phyloP scores from a whole-genome alignment of 2,888 invertebrate species.

The Orchesellides sinensis region DNA sequence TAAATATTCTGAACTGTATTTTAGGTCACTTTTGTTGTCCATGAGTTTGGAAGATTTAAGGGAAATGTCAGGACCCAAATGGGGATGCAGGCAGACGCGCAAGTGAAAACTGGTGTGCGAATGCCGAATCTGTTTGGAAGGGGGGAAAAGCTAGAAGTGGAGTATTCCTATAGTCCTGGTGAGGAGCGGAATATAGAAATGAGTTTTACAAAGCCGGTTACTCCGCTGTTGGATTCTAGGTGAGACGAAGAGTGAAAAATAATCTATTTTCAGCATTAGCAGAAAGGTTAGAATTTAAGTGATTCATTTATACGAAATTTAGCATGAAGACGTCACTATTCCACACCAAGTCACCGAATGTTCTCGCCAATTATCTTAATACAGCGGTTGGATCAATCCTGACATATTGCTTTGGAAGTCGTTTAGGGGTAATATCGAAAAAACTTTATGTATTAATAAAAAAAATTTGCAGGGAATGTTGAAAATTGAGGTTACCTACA shows the following conservation, averaged over 20 bases:
- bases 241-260: background rate
- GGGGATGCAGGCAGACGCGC: constrained; percentile 42
- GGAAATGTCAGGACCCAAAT: constrained; percentile 47
- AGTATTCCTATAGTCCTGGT: constrained; percentile 40
- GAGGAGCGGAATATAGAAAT: constrained; percentile 32
- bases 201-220: constrained; percentile 34
- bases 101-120: constrained; percentile 40
- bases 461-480: background rate
- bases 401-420: background rate
- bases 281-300: background rate
- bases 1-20: background rate
- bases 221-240: constrained; percentile 20
- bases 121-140: constrained; percentile 51
- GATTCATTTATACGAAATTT: background rate
- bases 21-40: constrained; percentile 45
- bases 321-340: constrained; percentile 27
- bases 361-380: constrained; percentile 6
- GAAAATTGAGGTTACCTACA: background rate
- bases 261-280: background rate
- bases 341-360: background rate
- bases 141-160: constrained; percentile 42
- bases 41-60: constrained; percentile 35
- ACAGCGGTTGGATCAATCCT: constrained; percentile 14
- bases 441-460: background rate
- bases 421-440: background rate